These are phyloP conservation scores for Dasyurus viverrinus DNA, from an alignment of 2,113 vertebrate species.

Conservation along the genomic window DNA sequence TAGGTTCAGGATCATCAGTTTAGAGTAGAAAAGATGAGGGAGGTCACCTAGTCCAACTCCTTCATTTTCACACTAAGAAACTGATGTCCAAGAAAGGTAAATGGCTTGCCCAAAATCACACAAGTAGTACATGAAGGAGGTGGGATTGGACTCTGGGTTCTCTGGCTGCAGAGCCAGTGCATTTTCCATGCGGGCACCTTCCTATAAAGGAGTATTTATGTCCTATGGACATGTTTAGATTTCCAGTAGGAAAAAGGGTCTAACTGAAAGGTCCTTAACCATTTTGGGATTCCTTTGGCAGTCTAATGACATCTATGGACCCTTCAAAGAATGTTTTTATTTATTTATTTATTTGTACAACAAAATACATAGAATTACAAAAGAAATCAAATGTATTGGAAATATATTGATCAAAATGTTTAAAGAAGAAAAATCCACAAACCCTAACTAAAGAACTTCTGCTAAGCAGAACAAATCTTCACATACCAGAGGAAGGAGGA, in stretches of 20 bases:
- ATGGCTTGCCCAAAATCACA: not conserved
- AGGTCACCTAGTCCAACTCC: not conserved
- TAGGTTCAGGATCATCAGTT: not conserved
- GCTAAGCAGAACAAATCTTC: not conserved
- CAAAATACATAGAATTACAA: not conserved
- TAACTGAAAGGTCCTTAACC: not conserved
- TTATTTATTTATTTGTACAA: not conserved
- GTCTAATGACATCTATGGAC: not conserved
- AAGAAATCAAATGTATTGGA: not conserved
- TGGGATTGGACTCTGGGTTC: not conserved
- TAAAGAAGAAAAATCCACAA: not conserved
- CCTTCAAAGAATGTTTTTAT: not conserved
- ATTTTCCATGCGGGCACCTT: not conserved
- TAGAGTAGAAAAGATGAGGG: not conserved
- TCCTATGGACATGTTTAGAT: not conserved
- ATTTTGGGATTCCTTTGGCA: not conserved
- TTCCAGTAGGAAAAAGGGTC: not conserved
- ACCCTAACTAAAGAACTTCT: not conserved
- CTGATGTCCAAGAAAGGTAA: not conserved
- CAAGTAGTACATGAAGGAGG: not conserved
- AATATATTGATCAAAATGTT: not conserved
- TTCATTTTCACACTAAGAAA: not conserved
- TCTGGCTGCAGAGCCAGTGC: not conserved
- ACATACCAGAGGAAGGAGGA: not conserved
- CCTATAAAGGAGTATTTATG: not conserved